phyloP scores from a whole-genome alignment of 2,888 invertebrate species.

The Laothoe populi region DNA sequence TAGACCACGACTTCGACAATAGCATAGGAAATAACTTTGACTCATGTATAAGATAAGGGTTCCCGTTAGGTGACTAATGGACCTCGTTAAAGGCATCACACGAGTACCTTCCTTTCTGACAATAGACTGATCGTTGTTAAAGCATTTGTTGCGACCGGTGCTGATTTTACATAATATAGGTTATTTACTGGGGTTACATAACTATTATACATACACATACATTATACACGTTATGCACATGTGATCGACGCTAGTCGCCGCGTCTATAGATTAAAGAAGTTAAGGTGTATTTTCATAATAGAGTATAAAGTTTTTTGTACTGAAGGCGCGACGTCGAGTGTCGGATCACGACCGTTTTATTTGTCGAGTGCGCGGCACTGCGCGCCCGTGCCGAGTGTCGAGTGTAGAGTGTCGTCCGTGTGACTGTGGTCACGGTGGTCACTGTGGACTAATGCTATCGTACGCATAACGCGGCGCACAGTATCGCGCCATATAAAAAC shows the following conservation, averaged over 20 bases:
- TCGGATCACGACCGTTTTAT: conserved; percentile 65
- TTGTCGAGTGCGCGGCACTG: conserved; percentile 63
- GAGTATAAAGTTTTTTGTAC: conserved; percentile 75
- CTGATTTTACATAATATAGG: conserved; percentile 81
- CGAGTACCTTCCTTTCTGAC: conserved; percentile 80
- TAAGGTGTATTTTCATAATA: conserved; percentile 77
- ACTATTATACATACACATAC: conserved; percentile 73
- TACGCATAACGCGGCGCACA: conserved; percentile 56
- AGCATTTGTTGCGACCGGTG: conserved; percentile 84
- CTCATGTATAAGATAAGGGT: conserved; percentile 45
- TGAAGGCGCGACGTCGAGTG: conserved; percentile 58
- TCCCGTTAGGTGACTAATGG: conserved; percentile 55
- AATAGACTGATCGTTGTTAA: conserved; percentile 84
- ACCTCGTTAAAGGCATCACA: conserved; percentile 63
- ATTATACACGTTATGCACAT: conserved; percentile 74
- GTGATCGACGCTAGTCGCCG: conserved; percentile 60
- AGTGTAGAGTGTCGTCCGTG: too few species aligned
- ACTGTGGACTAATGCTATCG: too few species aligned
- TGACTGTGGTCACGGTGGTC: too few species aligned
- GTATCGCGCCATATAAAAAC: conserved; percentile 56
- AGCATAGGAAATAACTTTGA: conserved; percentile 35
- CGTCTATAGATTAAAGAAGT: conserved; percentile 54
- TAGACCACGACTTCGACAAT: not conserved
- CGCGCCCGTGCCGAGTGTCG: conserved; percentile 49
- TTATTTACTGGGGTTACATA: conserved; percentile 83